Conservation (phyloP, 2,888 invertebrate genomes). For the Listrodromus nycthemerus region DNA sequence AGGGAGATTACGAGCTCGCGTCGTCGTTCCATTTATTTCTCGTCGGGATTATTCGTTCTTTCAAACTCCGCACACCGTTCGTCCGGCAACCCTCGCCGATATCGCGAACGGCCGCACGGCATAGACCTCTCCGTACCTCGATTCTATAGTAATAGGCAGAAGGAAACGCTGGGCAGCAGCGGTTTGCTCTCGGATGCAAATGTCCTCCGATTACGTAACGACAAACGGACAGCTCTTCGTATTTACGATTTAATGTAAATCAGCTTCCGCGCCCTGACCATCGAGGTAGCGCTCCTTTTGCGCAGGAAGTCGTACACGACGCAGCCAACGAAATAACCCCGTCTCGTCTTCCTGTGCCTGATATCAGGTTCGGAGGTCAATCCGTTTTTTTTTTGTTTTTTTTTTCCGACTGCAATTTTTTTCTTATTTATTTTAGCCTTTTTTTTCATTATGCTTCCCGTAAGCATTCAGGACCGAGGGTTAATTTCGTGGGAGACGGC, state of each 20-base stretch:
- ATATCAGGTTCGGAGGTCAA: constrained; percentile 74
- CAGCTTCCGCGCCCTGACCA: constrained; percentile 60
- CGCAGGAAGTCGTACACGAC: constrained; percentile 74
- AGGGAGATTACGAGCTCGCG: constrained; percentile 27
- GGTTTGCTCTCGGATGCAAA: constrained; percentile 69
- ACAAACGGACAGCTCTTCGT: constrained; percentile 68
- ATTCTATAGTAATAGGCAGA: constrained; percentile 15
- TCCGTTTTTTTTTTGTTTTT: constrained; percentile 28
- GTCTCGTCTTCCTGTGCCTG: constrained; percentile 34
- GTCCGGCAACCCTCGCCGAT: not conserved
- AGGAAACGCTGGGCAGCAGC: constrained; percentile 14
- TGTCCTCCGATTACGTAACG: constrained; percentile 71
- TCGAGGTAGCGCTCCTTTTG: constrained; percentile 60
- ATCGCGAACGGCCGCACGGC: not conserved
- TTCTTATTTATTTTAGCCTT: constrained; percentile 4
- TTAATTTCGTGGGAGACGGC: constrained; percentile 24
- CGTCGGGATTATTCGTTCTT: constrained; percentile 32
- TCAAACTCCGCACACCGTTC: constrained; percentile 15
- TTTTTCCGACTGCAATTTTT: constrained; percentile 45
- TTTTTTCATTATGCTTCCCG: not conserved
- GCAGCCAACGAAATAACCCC: constrained; percentile 36
- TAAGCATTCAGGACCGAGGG: constrained; percentile 1
- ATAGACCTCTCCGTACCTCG: constrained; percentile 4
- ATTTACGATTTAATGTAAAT: constrained; percentile 75
- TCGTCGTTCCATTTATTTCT: constrained; percentile 27